A percentile compares a stretch with the other conserved stretches of the same genome.
These are phyloP conservation scores for Platysternon megacephalum DNA, from an alignment of 2,113 vertebrate genomes.

Conservation along the genomic window DNA sequence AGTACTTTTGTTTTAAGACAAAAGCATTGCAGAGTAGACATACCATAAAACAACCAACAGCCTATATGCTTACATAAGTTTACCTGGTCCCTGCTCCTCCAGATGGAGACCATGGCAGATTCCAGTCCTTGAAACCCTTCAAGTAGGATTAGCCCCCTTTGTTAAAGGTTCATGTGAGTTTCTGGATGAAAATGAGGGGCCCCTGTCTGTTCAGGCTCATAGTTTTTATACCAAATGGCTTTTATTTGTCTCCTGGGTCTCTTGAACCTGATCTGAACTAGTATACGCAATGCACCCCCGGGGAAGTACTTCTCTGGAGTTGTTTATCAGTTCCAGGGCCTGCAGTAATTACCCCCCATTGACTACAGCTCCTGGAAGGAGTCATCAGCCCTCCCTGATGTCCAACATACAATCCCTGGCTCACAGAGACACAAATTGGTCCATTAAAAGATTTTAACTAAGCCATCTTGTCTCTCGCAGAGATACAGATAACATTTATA, in stretches of 20 bases:
- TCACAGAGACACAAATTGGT: not conserved
- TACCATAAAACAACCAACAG: not conserved
- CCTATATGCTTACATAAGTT: not conserved
- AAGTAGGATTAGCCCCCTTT: not conserved
- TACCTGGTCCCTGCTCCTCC: not conserved
- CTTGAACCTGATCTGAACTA: not conserved
- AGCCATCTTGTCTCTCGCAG: not conserved
- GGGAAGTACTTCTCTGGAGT: not conserved
- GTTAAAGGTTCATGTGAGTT: not conserved
- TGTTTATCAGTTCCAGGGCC: not conserved
- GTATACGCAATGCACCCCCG: not conserved
- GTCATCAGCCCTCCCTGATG: not conserved
- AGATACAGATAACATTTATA: not conserved
- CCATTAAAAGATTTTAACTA: not conserved
- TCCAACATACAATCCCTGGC: not conserved
- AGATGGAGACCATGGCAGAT: not conserved
- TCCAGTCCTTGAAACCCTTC: not conserved
- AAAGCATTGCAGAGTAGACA: not conserved
- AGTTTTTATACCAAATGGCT: not conserved
- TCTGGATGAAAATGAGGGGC: not conserved
- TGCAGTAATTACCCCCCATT: not conserved
- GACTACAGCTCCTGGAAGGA: not conserved
- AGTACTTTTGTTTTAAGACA: not conserved
- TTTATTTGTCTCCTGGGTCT: not conserved
- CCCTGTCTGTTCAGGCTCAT: not conserved